Evolutionary conservation across 1,140 invertebrate species (phyloP).

Genomic region (Cardiocondyla obscurior): DNA sequence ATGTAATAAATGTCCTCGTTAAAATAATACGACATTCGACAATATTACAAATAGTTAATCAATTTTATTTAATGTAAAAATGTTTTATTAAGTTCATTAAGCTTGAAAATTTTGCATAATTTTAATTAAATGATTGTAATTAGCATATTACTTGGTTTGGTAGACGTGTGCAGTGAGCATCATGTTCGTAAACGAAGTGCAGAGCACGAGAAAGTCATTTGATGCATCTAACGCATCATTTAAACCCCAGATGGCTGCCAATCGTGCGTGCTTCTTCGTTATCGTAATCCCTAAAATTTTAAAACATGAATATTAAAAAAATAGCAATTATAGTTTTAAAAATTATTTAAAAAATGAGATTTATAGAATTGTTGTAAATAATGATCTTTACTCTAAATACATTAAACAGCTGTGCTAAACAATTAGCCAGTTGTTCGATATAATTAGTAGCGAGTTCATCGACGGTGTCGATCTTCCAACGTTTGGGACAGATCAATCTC

Average conservation of each 20-base stretch:
- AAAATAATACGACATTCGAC: too few relatives aligned
- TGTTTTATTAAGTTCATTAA: too few relatives aligned
- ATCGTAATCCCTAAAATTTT: slow-evolving; percentile 72
- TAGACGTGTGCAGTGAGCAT: too few relatives aligned
- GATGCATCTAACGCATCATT: slow-evolving; percentile 82
- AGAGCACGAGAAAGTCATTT: slow-evolving; percentile 83
- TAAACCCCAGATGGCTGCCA: slow-evolving; percentile 85
- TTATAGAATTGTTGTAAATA: neutral
- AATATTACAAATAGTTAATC: too few relatives aligned
- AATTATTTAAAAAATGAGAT: neutral
- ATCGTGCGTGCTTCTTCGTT: slow-evolving; percentile 81
- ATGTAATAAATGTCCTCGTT: too few relatives aligned
- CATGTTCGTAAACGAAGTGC: slow-evolving; percentile 84
- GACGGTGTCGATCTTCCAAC: neutral
- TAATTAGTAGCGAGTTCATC: slow-evolving; percentile 75
- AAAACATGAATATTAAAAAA: too few relatives aligned
- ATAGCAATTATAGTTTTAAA: neutral
- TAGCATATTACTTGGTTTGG: too few relatives aligned
- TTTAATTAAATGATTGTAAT: too few relatives aligned
- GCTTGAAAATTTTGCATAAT: too few relatives aligned
- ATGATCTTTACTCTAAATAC: too few relatives aligned
- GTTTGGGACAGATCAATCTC: too few relatives aligned
- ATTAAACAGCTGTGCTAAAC: slow-evolving; percentile 81
- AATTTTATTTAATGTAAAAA: too few relatives aligned
- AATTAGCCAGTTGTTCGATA: slow-evolving; percentile 82